Conservation (phyloP, 2,797 vertebrate species). For the Harpagifer antarcticus region DNA sequence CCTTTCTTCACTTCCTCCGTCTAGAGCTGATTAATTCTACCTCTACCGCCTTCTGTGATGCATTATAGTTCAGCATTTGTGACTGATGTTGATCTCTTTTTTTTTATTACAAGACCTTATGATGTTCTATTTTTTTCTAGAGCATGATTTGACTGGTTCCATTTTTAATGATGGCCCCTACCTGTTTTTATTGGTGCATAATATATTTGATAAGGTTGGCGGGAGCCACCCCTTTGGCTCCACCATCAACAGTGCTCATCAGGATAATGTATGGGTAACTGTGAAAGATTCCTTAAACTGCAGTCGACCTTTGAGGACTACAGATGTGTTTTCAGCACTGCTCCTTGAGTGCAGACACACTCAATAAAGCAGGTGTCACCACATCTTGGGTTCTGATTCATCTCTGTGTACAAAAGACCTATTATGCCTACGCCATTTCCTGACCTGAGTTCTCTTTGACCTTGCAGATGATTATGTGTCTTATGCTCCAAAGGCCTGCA, state of each 20-base stretch:
- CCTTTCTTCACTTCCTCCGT: constrained; percentile 24
- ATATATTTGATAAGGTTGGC: constrained; percentile 65
- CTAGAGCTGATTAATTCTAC: constrained; percentile 54
- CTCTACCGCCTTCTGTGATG: constrained; percentile 24
- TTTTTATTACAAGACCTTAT: constrained; percentile 43
- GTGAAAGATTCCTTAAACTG: constrained; percentile 67
- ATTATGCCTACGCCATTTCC: constrained; percentile 51
- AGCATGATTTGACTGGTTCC: constrained; percentile 47
- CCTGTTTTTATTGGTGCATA: constrained; percentile 61
- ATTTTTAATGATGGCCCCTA: constrained; percentile 53
- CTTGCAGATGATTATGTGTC: constrained; percentile 74
- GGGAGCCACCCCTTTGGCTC: constrained; percentile 50
- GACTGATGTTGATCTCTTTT: constrained; percentile 25
- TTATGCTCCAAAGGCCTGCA: constrained; percentile 57
- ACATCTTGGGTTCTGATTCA: constrained; percentile 72
- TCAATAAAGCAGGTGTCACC: constrained; percentile 70
- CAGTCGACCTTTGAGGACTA: constrained; percentile 61
- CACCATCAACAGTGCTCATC: constrained; percentile 62
- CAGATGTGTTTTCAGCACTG: constrained; percentile 52
- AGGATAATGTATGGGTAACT: constrained; percentile 73
- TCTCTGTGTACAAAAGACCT: constrained; percentile 68
- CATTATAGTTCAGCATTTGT: constrained; percentile 35
- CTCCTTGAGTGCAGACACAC: constrained; percentile 51
- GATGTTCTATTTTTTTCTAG: constrained; percentile 50
- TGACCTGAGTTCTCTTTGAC: constrained; percentile 67